A percentile compares a stretch with the other conserved stretches of the same genome.
phyloP scores from a whole-genome alignment of 1,140 invertebrate species.

The Pogonus chalceus region DNA sequence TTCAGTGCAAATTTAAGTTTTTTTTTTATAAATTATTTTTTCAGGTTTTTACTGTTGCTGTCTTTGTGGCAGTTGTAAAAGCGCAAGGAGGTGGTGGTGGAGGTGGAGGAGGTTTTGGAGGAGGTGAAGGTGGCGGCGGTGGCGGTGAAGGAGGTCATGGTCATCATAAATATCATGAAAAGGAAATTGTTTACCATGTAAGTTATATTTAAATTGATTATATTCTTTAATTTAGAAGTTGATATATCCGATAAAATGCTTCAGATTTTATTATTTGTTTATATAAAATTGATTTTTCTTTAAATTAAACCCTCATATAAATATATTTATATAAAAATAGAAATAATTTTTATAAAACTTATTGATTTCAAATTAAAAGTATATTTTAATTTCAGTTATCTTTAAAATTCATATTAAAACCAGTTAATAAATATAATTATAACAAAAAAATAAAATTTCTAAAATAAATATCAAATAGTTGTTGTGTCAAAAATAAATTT shows the following conservation, averaged over 20 bases:
- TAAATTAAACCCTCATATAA: too few relatives aligned
- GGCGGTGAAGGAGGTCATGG: slow-evolving; percentile 12
- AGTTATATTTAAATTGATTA: not conserved
- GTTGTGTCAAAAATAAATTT: too few relatives aligned
- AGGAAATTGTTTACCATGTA: not conserved
- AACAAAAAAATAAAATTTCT: too few relatives aligned
- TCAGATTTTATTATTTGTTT: too few relatives aligned
- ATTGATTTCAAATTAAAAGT: too few relatives aligned
- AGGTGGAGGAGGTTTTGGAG: slow-evolving; percentile 4
- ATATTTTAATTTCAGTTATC: too few relatives aligned
- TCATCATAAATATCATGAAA: not conserved
- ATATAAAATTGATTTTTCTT: too few relatives aligned
- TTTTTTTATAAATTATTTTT: not conserved
- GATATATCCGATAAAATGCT: not conserved
- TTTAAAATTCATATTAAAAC: too few relatives aligned
- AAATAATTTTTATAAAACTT: too few relatives aligned
- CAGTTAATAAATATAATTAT: too few relatives aligned
- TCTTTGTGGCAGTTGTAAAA: not conserved
- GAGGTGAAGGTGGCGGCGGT: slow-evolving; percentile 9
- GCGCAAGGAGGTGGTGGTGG: not conserved
- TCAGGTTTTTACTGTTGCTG: not conserved
- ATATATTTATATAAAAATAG: too few relatives aligned
- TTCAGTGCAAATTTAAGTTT: slow-evolving; percentile 1
- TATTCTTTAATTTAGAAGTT: not conserved
- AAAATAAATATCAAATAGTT: too few relatives aligned